Base-by-base conservation (phyloP, 2,888 invertebrate genomes). In the Gandaritis pyraliata region DNA sequence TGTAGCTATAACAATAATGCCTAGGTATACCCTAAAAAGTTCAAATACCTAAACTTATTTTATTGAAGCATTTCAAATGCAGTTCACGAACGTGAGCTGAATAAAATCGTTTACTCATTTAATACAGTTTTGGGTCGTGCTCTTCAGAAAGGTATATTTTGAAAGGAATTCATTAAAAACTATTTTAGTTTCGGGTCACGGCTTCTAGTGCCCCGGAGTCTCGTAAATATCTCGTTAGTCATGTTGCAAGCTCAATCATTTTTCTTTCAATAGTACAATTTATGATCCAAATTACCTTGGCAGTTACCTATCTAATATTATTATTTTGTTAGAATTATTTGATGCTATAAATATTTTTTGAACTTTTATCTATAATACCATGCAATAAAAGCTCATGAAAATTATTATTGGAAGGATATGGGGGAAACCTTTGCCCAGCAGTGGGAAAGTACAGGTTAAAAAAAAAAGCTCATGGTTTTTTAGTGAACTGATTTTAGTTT, bases 111-210 rank as follows among this genome's bases (percentile, higher is more conserved):
- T 48, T 36, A 45, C 8, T 48, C 23, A 43, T 53, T 54, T 53
- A 53, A 49, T 59, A 54, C 47, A 48, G 53, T 48, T 59, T 60
- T 48, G 47, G 47, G 30, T 52, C 33, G 11, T n/a, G 41, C 13
- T 23, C 11, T 50, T 47, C 41, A 36, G 47, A 48, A 48, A 46
- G 60, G 45, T 16, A 55, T 52, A 52, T 56, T 61, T 52, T 61
- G 61, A 61, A 65, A 61, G 58, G 56, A 58, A 13, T 66, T 66
- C 62, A 66, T 66, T 69, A 64, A 69, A 66, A 66, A 64, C 62
- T 65, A 64, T 65, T 61, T 60, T 55, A 56, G 59, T 60, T 69
- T 61, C 55, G 56, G 66, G 68, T 68, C 68, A 60, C 59, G 50
- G 55, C 36, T 41, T 41, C 15, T 52, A 30, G 29, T 30, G 47